These are phyloP conservation scores for Lochmaea capreae DNA, from an alignment of 2,888 invertebrate genomes.

Conservation along the genomic window DNA sequence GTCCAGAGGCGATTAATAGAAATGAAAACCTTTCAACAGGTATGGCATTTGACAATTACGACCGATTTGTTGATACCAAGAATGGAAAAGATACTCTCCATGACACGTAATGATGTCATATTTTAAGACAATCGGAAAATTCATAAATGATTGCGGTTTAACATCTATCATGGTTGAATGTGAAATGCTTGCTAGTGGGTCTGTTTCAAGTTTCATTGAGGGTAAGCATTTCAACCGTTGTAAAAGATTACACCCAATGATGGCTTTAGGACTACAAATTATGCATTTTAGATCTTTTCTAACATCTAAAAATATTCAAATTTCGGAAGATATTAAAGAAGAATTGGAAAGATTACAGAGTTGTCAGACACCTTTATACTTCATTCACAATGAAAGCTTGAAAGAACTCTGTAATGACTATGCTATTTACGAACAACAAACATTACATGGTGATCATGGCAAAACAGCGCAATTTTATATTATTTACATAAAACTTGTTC, in stretches of 20 bases:
- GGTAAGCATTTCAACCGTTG: not conserved
- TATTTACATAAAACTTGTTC: too few relatives aligned
- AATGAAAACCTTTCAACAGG: constrained; percentile 5
- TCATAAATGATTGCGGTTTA: not conserved
- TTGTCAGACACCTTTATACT: too few relatives aligned
- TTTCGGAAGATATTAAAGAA: not conserved
- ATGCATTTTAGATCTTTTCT: not conserved
- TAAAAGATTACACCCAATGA: not conserved
- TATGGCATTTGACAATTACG: constrained; percentile 55
- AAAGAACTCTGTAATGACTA: too few relatives aligned
- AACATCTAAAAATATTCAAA: not conserved
- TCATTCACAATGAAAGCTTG: too few relatives aligned
- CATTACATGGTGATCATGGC: too few relatives aligned
- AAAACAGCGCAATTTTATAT: too few relatives aligned
- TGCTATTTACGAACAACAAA: too few relatives aligned
- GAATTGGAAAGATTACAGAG: too few relatives aligned
- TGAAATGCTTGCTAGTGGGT: not conserved
- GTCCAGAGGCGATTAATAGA: constrained; percentile 33
- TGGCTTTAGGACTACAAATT: not conserved
- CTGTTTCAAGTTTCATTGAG: not conserved
- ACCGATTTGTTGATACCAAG: constrained; percentile 50
- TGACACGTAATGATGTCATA: constrained; percentile 38
- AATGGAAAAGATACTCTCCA: constrained; percentile 50
- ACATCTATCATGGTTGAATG: not conserved
- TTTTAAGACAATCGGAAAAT: not conserved